These are phyloP conservation scores for Maylandia zebra DNA, from an alignment of 2,113 vertebrate species.

Conservation along the genomic window DNA sequence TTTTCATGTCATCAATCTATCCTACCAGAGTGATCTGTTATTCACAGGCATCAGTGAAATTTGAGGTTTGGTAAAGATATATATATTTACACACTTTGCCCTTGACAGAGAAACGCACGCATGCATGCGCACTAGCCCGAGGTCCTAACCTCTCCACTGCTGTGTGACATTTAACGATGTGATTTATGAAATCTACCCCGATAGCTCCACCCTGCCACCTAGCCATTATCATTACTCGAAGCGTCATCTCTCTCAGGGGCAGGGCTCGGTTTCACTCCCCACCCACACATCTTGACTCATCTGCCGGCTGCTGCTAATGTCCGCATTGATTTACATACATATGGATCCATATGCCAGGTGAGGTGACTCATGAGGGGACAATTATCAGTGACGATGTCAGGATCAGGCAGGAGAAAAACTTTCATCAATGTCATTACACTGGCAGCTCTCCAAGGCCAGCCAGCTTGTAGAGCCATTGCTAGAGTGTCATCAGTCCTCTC, in stretches of 20 bases:
- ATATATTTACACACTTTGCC: background rate
- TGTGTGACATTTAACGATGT: background rate
- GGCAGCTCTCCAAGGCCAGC: background rate
- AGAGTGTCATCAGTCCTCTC: background rate
- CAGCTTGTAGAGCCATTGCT: background rate
- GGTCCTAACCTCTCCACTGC: conserved; percentile 1
- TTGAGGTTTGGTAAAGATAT: background rate
- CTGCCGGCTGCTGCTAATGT: background rate
- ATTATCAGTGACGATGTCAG: conserved; percentile 26
- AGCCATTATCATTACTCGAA: conserved; percentile 14
- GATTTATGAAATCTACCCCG: conserved; percentile 29
- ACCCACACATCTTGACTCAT: background rate
- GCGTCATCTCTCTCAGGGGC: conserved; percentile 7
- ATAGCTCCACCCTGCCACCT: background rate
- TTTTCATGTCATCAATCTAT: background rate
- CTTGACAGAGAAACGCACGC: background rate
- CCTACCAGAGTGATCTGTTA: background rate
- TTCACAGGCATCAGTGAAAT: background rate
- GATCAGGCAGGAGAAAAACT: background rate
- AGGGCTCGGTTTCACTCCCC: background rate
- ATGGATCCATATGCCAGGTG: background rate
- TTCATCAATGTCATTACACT: conserved; percentile 19
- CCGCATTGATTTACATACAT: conserved; percentile 35
- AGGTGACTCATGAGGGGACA: conserved; percentile 25
- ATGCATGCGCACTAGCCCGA: background rate